These are phyloP conservation scores for Heliconius aoede DNA, from an alignment of 2,888 invertebrate species.

Conservation along the genomic window DNA sequence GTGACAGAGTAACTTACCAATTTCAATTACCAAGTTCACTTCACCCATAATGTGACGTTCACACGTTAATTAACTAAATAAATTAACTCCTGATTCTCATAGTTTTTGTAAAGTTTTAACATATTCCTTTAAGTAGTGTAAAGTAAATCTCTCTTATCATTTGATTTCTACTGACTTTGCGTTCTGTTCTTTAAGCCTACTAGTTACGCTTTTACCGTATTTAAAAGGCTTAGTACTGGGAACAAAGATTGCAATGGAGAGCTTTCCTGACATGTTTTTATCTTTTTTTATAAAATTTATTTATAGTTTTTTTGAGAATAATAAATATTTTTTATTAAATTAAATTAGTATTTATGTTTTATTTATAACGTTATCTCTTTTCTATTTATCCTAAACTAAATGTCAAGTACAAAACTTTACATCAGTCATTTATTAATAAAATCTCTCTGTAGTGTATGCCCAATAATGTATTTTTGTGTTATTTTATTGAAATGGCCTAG, in stretches of 20 bases:
- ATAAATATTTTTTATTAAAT: too few species aligned
- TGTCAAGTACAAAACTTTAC: neutral
- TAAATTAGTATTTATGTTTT: too few species aligned
- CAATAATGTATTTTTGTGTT: neutral
- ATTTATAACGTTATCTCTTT: neutral
- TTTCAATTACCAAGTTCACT: too few species aligned
- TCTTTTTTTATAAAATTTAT: too few species aligned
- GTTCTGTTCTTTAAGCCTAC: conserved; percentile 70
- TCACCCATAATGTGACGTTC: too few species aligned
- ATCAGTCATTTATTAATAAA: neutral
- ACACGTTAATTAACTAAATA: too few species aligned
- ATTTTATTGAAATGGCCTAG: neutral
- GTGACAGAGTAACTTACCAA: too few species aligned
- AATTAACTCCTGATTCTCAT: neutral
- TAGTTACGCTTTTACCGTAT: conserved; percentile 63
- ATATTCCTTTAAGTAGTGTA: conserved; percentile 3
- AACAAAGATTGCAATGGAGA: conserved; percentile 11
- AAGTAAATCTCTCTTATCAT: conserved; percentile 30
- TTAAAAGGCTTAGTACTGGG: conserved; percentile 63
- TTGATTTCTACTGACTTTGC: conserved; percentile 50
- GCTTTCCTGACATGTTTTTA: too few species aligned
- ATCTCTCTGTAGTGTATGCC: neutral
- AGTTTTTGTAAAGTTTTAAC: neutral
- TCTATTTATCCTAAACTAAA: neutral
- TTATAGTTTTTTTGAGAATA: too few species aligned